Base-by-base conservation (phyloP, 2,888 invertebrate genomes). In the Podotricha telesiphe region DNA sequence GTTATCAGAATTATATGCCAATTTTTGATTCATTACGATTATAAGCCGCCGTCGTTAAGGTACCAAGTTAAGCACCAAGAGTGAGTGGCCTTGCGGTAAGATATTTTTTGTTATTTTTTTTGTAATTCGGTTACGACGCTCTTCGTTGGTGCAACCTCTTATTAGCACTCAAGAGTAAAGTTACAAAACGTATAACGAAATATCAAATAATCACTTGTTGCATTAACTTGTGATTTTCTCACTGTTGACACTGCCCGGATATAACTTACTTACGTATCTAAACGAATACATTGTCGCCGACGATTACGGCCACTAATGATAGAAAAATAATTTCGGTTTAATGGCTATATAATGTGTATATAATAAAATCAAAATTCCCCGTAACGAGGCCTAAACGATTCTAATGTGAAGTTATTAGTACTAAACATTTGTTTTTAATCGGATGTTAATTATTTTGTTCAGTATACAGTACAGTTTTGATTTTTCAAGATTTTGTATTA, bases 161-260 rank as follows among this genome's bases (percentile, higher is more conserved):
- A 59, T 59, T 59, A 59, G 59, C 28, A 28, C 59, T 45, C 59
- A 59, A 28, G 45, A 59, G 45, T 59, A 11, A 45, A 28, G 45
- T 59, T 59, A 45, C 59, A 28, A 59, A 59, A 59, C 34, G 11
- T 45, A 4, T 45, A 28, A 59, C 45, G 59, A 59, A 59, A 59
- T 59, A 59, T 45, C n/a, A 28, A 55, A 34, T 59, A 59, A 59
- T 45, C 28, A 28, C 17, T 17, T 45, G 45, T 45, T 59, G 45
- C 59, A 22, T 59, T 45, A 45, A 19, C 45, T 22, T 15, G 42
- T 4, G 4, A 58, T 58, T 42, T 34, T 34, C 34, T 10, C 37
- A 19, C n/a, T 34, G 55, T 55, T 55, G 55, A 37, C 34, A 13
- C 0, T 15, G 4, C 6, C 55, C 55, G 55, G 55, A 55, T 37